Conservation (phyloP, 2,797 vertebrate species). For the Moxostoma hubbsi region DNA sequence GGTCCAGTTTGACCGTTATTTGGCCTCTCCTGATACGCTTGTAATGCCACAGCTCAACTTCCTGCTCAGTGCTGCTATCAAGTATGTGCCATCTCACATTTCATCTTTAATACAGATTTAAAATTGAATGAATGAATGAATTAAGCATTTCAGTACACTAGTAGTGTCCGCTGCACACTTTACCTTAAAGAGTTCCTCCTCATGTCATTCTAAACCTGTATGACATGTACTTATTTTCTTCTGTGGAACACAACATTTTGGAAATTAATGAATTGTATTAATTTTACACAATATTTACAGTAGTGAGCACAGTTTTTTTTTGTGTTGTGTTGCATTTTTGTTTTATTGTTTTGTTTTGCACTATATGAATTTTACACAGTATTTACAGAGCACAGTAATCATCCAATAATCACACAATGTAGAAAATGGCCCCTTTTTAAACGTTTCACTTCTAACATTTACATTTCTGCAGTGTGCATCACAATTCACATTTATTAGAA, state of each 20-base stretch:
- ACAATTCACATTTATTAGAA: too few species aligned
- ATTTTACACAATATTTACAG: too few species aligned
- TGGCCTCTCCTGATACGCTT: conserved; percentile 91
- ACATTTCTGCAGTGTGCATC: too few species aligned
- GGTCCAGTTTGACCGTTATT: conserved; percentile 96
- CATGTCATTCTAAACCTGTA: neutral
- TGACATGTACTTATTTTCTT: neutral
- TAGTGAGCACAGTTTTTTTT: too few species aligned
- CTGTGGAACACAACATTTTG: neutral
- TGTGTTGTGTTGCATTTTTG: too few species aligned
- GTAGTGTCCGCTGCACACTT: neutral
- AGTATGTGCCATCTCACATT: conserved; percentile 79
- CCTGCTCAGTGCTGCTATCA: conserved; percentile 93
- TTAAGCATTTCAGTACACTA: neutral
- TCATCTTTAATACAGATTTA: neutral
- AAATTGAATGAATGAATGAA: neutral
- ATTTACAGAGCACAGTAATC: too few species aligned
- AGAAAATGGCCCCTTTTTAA: too few species aligned
- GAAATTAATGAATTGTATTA: too few species aligned
- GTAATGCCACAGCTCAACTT: conserved; percentile 96
- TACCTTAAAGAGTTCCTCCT: neutral
- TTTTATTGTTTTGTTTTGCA: too few species aligned
- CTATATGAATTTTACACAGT: too few species aligned
- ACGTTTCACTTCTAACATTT: too few species aligned
- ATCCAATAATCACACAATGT: too few species aligned